Base-by-base conservation (phyloP, 2,888 invertebrate species). In the Siphlonurus alternatus region DNA sequence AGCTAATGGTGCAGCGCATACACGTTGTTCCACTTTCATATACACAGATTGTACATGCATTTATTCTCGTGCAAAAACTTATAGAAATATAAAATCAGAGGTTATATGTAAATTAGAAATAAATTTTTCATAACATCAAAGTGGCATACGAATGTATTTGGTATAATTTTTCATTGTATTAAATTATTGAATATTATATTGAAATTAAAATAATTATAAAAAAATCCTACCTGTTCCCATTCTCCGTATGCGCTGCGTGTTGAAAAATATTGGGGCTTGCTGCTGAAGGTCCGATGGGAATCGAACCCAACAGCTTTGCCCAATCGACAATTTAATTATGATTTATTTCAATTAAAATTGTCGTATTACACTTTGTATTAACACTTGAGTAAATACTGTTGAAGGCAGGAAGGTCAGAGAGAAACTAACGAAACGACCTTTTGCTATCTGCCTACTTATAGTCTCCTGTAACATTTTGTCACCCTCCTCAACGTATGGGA, bases 181-280 rank as follows among this genome's bases (percentile, higher is more conserved):
- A n/a, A n/a, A n/a, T n/a, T n/a, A n/a, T n/a, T n/a, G n/a, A n/a
- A n/a, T n/a, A n/a, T n/a, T n/a, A n/a, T n/a, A n/a, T n/a, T n/a
- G n/a, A n/a, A n/a, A n/a, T n/a, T n/a, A n/a, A n/a, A n/a, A n/a
- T n/a, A n/a, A n/a, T n/a, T n/a, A n/a, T n/a, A n/a, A n/a, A n/a
- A n/a, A n/a, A n/a, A n/a, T n/a, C 77, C 79, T 74, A 86, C 86
- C 86, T 82, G 86, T 85, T 70, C 85, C 86, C 86, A 86, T 86
- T 73, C 85, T 86, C 72, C 84, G 84, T 76, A 81, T 71, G 81
- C 80, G 72, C 82, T 82, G 69, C 80, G 19, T 56, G 56, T n/a
- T 56, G 56, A 5, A 5, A 22, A 56, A 56, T 10, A 10, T 20
- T n/a, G 56, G 56, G 56, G 56, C 56, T 7, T 56, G 56, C 56